Evolutionary conservation across 2,888 invertebrate genomes (phyloP).

Genomic region (Epistrophe grossulariae): DNA sequence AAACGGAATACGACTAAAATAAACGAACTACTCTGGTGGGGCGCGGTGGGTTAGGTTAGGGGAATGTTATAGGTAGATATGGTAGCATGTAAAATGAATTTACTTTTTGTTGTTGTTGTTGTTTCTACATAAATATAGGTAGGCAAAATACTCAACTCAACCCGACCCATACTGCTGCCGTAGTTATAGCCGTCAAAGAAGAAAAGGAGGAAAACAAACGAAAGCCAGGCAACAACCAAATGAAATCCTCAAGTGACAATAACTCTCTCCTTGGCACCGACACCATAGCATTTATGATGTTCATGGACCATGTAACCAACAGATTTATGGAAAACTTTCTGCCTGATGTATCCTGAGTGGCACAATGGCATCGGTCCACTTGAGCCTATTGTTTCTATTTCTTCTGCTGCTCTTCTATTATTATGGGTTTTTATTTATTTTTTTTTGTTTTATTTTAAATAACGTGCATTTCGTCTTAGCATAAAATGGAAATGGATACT

Average conservation of each 20-base stretch:
- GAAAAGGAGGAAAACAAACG: constrained; percentile 31
- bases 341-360: constrained; percentile 56
- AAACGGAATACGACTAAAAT: not conserved
- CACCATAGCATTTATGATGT: constrained; percentile 59
- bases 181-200: constrained; percentile 17
- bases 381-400: constrained; percentile 60
- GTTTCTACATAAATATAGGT: constrained; percentile 13
- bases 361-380: constrained; percentile 57
- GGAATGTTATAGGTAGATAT: not conserved
- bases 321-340: constrained; percentile 66
- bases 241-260: constrained; percentile 62
- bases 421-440: not conserved
- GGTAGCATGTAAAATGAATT: constrained; percentile 40
- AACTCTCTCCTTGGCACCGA: constrained; percentile 61
- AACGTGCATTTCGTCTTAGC: constrained; percentile 46
- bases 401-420: not conserved
- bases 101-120: constrained; percentile 3
- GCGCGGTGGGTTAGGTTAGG: too few relatives aligned
- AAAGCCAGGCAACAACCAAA: constrained; percentile 53
- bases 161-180: not conserved
- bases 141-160: not conserved
- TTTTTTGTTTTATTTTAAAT: constrained; percentile 9
- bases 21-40: not conserved
- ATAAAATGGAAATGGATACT: constrained; percentile 36
- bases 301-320: constrained; percentile 65